Base-by-base conservation (phyloP, 1,140 invertebrate species). In the Sycophaga agraensis region DNA sequence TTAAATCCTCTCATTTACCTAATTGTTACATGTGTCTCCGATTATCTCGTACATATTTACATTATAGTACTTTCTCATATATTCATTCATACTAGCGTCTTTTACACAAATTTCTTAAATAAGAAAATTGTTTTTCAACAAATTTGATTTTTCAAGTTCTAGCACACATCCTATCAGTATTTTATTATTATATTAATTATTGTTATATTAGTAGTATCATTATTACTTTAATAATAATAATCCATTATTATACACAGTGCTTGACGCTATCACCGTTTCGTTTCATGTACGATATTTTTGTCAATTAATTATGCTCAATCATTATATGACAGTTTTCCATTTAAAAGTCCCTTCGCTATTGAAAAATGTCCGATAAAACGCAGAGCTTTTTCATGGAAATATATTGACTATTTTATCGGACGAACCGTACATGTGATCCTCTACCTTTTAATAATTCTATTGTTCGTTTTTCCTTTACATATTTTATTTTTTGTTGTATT, bases 61-160 rank as follows among this genome's bases (percentile, higher is more conserved):
- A 62, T 34, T 50, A 62, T 56, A 49, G 43, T 56, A 62, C 45
- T 60, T 60, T 53, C 39, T 45, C 40, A 31, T 55, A 31, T 42
- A 24, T 22, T 35, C 21, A 11, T 62, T 49, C 28, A 40, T 37
- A 42, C n/a, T 43, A 7, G 39, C 24, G 21, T 17, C 26, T 28
- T 28, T 3, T 50, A 55, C 45, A 49, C 34, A 7, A 17, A 56
- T 40, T 48, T 35, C n/a, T 50, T 54, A 46, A 56, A 40, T 48
- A 28, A 39, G 42, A 56, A 56, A 49, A 43, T 53, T 45, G 17
- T 59, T 6, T 49, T 24, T 40, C 21, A 53, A 46, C 19, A 26
- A 4, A 19, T 63, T 63, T 63, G 61, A 58, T 63, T 63, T 57
- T 63, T 56, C 54, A 43, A 51, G 19, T 34, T 42, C 26, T 42